A percentile compares a stretch with the other conserved stretches of the same genome.
Conservation (phyloP, 2,113 vertebrate species). For the Anguilla rostrata region DNA sequence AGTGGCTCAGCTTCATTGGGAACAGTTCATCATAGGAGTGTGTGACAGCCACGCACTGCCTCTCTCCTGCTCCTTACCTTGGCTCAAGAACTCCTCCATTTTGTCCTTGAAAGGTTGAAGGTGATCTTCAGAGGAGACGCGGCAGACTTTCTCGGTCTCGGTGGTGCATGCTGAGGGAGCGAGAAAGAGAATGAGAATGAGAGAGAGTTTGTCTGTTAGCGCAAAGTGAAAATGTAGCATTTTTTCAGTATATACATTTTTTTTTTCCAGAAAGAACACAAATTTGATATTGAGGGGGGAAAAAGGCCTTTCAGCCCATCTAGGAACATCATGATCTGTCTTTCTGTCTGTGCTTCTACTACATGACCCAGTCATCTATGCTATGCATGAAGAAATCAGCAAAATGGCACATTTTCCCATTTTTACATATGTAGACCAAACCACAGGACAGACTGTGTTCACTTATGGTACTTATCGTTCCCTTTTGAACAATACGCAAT, state of each 20-base stretch:
- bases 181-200: slow-evolving; percentile 5
- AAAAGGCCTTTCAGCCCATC: too few species aligned
- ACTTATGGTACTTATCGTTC: not conserved
- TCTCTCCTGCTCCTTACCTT: slow-evolving; percentile 73
- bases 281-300: too few species aligned
- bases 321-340: not conserved
- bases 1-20: not conserved
- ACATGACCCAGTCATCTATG: not conserved
- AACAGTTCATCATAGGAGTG: not conserved
- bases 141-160: slow-evolving; percentile 89
- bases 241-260: too few species aligned
- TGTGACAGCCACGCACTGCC: not conserved
- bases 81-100: slow-evolving; percentile 87
- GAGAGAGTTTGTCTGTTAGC: not conserved
- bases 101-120: slow-evolving; percentile 94
- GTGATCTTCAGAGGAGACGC: slow-evolving; percentile 83
- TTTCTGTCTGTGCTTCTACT: not conserved
- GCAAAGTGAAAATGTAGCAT: not conserved
- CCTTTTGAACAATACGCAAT: not conserved
- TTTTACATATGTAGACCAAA: not conserved
- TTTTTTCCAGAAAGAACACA: too few species aligned
- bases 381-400: not conserved
- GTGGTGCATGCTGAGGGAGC: slow-evolving; percentile 80
- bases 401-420: not conserved
- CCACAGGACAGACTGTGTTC: not conserved